Conservation (phyloP, 2,888 invertebrate species). For the Silvanus unidentatus region DNA sequence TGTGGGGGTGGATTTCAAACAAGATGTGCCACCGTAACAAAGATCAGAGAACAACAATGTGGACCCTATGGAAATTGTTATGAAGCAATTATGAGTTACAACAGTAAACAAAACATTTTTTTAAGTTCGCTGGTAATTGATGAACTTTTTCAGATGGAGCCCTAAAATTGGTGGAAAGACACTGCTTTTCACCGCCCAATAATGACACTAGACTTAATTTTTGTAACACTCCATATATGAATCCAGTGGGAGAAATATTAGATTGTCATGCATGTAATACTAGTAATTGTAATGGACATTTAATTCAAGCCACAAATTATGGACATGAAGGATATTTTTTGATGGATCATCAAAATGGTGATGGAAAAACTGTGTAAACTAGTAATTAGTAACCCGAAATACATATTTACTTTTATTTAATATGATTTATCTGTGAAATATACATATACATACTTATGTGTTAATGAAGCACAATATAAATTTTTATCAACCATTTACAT, state of each 20-base stretch:
- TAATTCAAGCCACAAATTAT: too few relatives aligned
- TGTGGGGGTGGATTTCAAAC: background rate
- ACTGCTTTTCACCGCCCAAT: background rate
- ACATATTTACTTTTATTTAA: too few relatives aligned
- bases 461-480: too few relatives aligned
- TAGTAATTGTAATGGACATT: background rate
- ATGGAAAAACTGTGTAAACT: too few relatives aligned
- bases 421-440: too few relatives aligned
- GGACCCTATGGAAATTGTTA: background rate
- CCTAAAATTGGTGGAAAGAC: background rate
- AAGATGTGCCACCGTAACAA: background rate
- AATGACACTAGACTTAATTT: background rate
- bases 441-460: too few relatives aligned
- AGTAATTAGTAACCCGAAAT: too few relatives aligned
- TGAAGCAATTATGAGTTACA: background rate
- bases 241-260: background rate
- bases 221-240: background rate
- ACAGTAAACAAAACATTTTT: slow-evolving; percentile 1
- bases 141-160: background rate
- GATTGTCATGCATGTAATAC: background rate
- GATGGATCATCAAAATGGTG: too few relatives aligned
- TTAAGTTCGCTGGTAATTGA: background rate
- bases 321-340: too few relatives aligned
- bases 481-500: too few relatives aligned
- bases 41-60: background rate